phyloP scores from a whole-genome alignment of 2,797 vertebrate species.

The Gymnodraco acuticeps region DNA sequence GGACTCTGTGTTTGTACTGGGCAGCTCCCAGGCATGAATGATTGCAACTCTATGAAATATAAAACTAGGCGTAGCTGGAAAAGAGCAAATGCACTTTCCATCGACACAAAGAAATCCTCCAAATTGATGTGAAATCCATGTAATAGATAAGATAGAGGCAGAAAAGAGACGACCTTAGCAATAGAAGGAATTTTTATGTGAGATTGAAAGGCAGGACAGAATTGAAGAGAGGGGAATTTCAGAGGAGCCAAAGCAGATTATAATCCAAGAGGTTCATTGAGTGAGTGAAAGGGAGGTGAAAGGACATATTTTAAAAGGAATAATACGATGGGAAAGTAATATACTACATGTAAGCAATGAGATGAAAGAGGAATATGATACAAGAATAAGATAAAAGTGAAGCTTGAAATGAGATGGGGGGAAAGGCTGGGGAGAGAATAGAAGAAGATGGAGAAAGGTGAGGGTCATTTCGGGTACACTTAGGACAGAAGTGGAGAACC shows the following conservation, averaged over 20 bases:
- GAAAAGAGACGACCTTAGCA: background rate
- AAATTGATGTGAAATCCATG: constrained; percentile 11
- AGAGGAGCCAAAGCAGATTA: constrained; percentile 8
- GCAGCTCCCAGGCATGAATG: constrained; percentile 30
- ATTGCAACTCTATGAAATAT: constrained; percentile 48
- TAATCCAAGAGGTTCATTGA: constrained; percentile 10
- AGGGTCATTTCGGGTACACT: background rate
- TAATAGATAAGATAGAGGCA: background rate
- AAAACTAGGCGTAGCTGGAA: constrained; percentile 35
- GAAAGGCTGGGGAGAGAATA: background rate
- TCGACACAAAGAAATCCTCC: constrained; percentile 18
- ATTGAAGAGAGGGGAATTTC: background rate
- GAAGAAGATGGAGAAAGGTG: background rate
- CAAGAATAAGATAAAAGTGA: background rate
- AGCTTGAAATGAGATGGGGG: constrained; percentile 1
- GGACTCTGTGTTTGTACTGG: constrained; percentile 39
- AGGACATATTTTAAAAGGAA: background rate
- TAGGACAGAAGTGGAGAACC: constrained; percentile 1
- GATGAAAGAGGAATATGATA: background rate
- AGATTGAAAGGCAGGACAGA: background rate
- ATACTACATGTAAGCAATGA: background rate
- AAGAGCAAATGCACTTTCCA: constrained; percentile 29
- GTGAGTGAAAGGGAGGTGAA: background rate
- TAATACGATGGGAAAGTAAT: background rate
- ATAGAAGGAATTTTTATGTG: background rate